Conservation (phyloP, 2,888 invertebrate species). For the Pachydiplax longipennis region DNA sequence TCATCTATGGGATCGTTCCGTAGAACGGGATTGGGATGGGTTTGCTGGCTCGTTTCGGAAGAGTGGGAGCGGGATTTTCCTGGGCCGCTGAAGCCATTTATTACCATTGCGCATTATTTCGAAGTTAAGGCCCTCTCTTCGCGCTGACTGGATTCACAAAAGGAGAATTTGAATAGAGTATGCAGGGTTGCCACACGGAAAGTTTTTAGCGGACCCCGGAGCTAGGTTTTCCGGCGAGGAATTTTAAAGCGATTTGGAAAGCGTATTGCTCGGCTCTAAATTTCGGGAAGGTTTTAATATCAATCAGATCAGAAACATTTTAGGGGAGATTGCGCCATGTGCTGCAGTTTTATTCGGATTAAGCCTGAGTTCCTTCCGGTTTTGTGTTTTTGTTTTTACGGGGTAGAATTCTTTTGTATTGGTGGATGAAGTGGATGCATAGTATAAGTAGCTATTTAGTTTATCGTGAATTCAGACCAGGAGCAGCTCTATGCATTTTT, state of each 20-base stretch:
- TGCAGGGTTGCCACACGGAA: constrained; percentile 11
- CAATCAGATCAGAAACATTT: not conserved
- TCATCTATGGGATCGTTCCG: not conserved
- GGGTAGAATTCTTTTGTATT: no score
- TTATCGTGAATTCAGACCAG: no score
- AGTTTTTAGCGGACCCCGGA: not conserved
- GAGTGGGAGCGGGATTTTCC: not conserved
- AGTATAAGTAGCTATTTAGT: no score
- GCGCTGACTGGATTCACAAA: not conserved
- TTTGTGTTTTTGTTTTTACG: not conserved
- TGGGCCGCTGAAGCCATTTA: constrained; percentile 28
- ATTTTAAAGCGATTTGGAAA: constrained; percentile 10
- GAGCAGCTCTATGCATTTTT: no score
- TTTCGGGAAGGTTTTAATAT: not conserved
- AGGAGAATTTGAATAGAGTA: constrained; percentile 21
- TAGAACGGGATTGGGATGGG: not conserved
- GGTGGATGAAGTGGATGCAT: no score
- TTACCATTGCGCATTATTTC: constrained; percentile 45
- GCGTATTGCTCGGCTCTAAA: not conserved
- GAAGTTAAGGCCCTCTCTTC: constrained; percentile 2
- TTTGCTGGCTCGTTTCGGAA: not conserved
- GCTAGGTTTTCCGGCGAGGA: not conserved
- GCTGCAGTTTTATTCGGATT: not conserved
- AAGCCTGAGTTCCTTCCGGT: not conserved
- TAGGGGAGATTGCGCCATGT: not conserved